These are phyloP conservation scores for Semaprochilodus insignis DNA, from an alignment of 2,797 vertebrate genomes.

Conservation along the genomic window DNA sequence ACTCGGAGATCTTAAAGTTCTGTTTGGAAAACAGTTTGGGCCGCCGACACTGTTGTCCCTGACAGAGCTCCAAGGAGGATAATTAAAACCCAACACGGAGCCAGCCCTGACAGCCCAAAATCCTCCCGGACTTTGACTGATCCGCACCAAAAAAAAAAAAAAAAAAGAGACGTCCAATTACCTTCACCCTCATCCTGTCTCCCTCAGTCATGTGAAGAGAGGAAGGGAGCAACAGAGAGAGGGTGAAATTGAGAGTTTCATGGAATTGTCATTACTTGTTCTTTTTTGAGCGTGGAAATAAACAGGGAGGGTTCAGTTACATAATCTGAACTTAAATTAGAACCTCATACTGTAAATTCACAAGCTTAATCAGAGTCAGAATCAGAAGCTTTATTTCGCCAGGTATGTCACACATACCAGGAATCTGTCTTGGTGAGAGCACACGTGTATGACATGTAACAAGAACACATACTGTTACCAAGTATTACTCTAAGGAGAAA, in stretches of 20 bases:
- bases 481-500: no score
- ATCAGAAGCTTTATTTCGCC: no score
- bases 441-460: no score
- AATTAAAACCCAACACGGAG: slow-evolving; percentile 65
- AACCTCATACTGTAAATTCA: not conserved
- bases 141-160: slow-evolving; percentile 46
- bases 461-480: no score
- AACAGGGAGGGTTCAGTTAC: slow-evolving; percentile 20
- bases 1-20: slow-evolving; percentile 55
- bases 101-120: slow-evolving; percentile 62
- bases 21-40: slow-evolving; percentile 61
- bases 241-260: slow-evolving; percentile 9
- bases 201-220: slow-evolving; percentile 50
- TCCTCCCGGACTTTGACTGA: slow-evolving; percentile 65
- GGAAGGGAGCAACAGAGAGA: slow-evolving; percentile 31
- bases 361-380: no score
- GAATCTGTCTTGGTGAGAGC: no score
- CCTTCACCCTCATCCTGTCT: slow-evolving; percentile 51
- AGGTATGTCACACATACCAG: no score
- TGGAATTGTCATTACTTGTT: slow-evolving; percentile 22
- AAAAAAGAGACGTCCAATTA: slow-evolving; percentile 62
- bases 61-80: slow-evolving; percentile 62
- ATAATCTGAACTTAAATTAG: slow-evolving; percentile 4
- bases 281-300: slow-evolving; percentile 15
- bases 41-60: slow-evolving; percentile 59